Base-by-base conservation (phyloP, 2,888 invertebrate species). In the Acrobasis consociella region DNA sequence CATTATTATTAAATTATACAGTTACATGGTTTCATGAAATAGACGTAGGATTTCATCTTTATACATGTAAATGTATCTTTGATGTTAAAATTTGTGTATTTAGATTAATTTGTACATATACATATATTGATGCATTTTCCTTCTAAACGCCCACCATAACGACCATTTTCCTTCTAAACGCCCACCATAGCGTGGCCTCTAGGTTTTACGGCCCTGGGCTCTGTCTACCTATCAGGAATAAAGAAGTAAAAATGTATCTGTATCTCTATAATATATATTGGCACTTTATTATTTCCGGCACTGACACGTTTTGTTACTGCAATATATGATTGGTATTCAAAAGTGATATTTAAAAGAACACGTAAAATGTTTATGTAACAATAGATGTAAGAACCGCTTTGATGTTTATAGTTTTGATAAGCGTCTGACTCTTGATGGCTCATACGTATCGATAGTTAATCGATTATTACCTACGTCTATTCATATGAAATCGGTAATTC, bases 251-350 rank as follows among this genome's bases (percentile, higher is more conserved):
- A n/a, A n/a, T n/a, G n/a, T n/a, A n/a, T n/a, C n/a, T n/a, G n/a
- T n/a, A n/a, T n/a, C n/a, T n/a, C n/a, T n/a, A n/a, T n/a, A n/a
- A n/a, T n/a, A n/a, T 58, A 42, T 31, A n/a, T 49, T 55, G 37
- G 42, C 53, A 49, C 49, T 49, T 42, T 51, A 31, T 42, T 31
- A 46, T 52, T 55, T 55, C 59, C 65, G 64, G 62, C 74, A 72
- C 68, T 66, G 68, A 67, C 70, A 67, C 73, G 66, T 75, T 75
- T 74, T 73, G 72, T 76, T 77, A 61, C 67, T 69, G 63, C 64
- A 68, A 68, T 63, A 65, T 52, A 65, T 52, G 60, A 65, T 64
- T 66, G 66, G 63, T 68, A 66, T 64, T 64, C 62, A 64, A 60
- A 62, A 67, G 51, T 65, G 67, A 55, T 39, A 55, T 55, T 55